Percentiles rank a stretch among this genome's conserved stretches.
Evolutionary conservation across 2,797 vertebrate genomes (phyloP).

Genomic region (Eremophila alpestris): DNA sequence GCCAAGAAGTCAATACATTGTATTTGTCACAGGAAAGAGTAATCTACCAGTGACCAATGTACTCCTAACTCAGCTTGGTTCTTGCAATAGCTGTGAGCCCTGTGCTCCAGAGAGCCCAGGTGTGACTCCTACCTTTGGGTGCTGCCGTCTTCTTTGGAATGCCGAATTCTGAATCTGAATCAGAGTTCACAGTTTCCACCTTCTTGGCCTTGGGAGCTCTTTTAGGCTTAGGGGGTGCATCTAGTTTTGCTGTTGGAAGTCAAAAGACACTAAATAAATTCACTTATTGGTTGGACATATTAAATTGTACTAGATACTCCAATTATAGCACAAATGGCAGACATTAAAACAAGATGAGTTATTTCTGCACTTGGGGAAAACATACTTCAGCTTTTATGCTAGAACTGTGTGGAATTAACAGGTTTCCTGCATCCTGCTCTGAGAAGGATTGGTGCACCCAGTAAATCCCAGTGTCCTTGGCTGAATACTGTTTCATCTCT

Average conservation of each 20-base stretch:
- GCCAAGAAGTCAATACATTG: background rate
- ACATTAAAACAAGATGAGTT: background rate
- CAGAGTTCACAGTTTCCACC: slow-evolving; percentile 88
- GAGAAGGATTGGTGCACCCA: background rate
- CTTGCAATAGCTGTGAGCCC: background rate
- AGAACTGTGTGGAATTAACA: background rate
- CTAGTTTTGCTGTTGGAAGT: slow-evolving; percentile 83
- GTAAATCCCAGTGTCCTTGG: background rate
- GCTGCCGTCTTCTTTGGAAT: slow-evolving; percentile 86
- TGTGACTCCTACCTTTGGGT: slow-evolving; percentile 81
- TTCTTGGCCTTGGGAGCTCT: slow-evolving; percentile 92
- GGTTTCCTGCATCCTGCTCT: background rate
- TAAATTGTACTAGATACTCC: background rate
- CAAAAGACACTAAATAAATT: background rate
- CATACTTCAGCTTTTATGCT: background rate
- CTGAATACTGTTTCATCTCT: background rate
- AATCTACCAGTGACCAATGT: background rate
- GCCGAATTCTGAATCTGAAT: slow-evolving; percentile 92
- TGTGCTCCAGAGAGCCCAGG: background rate
- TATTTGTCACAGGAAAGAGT: background rate
- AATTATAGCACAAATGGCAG: background rate
- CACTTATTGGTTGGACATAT: background rate
- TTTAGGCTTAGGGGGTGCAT: slow-evolving; percentile 84
- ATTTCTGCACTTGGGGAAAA: background rate
- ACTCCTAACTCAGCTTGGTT: background rate